A percentile compares a stretch with the other conserved stretches of the same genome.
These are phyloP conservation scores for Ophion ellenae DNA, from an alignment of 2,888 invertebrate species.

Conservation along the genomic window DNA sequence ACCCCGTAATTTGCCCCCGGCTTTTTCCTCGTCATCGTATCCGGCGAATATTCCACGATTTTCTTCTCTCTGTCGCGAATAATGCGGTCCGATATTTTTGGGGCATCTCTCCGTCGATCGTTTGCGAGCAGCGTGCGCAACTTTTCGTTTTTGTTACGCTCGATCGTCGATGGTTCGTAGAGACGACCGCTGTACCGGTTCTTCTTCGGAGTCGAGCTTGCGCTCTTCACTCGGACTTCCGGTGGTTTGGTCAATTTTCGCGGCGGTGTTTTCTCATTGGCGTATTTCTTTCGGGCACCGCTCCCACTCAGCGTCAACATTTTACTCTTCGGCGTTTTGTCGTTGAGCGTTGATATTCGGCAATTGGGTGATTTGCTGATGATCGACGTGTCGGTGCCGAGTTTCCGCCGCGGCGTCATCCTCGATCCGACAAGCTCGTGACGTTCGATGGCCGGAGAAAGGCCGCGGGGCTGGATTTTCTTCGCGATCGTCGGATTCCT, in stretches of 20 bases:
- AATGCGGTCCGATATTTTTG: not conserved
- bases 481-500: not conserved
- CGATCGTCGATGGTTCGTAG: conserved; percentile 7
- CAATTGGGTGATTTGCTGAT: conserved; percentile 79
- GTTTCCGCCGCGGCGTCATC: not conserved
- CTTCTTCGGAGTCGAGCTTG: conserved; percentile 65
- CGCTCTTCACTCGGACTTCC: conserved; percentile 30
- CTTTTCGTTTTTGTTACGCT: not conserved
- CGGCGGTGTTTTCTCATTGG: conserved; percentile 8
- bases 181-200: conserved; percentile 34
- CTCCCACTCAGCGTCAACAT: not conserved
- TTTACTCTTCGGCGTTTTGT: conserved; percentile 21
- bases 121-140: not conserved
- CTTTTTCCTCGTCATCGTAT: conserved; percentile 23
- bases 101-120: not conserved
- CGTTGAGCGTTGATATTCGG: conserved; percentile 29
- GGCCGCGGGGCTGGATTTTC: not conserved
- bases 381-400: conserved; percentile 72
- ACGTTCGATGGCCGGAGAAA: not conserved
- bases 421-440: not conserved
- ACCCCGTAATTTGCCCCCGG: conserved; percentile 45
- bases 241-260: conserved; percentile 6
- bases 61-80: not conserved
- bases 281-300: not conserved
- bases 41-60: conserved; percentile 33